Conservation (phyloP, 2,113 vertebrate species). For the Alaudala cheleensis region DNA sequence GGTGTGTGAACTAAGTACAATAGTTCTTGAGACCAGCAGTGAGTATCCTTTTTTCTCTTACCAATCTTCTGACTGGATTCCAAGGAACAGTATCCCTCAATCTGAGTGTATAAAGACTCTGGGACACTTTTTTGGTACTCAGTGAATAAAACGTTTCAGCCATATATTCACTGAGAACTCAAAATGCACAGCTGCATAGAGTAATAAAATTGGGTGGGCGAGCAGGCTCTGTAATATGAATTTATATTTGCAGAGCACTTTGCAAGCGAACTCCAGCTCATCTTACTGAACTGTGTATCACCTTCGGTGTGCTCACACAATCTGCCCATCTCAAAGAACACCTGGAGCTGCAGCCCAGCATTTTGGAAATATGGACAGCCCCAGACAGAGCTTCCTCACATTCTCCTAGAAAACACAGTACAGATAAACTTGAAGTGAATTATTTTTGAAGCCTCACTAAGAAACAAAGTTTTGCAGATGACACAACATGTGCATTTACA, state of each 20-base stretch:
- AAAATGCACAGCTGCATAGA: not conserved
- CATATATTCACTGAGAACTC: not conserved
- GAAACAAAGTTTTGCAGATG: not conserved
- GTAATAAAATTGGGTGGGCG: not conserved
- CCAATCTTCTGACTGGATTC: not conserved
- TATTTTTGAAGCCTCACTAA: not conserved
- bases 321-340: not conserved
- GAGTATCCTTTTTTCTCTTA: not conserved
- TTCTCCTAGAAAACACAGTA: not conserved
- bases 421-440: not conserved
- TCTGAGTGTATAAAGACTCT: not conserved
- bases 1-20: not conserved
- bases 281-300: accelerated
- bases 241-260: not conserved
- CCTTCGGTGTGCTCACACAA: not conserved
- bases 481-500: not conserved
- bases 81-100: not conserved
- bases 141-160: not conserved
- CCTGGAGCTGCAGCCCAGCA: not conserved
- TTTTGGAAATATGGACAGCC: not conserved
- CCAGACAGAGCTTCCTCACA: not conserved
- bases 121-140: not conserved
- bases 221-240: not conserved
- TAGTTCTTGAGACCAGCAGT: not conserved
- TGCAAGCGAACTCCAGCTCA: not conserved